A percentile compares a stretch with the other conserved stretches of the same genome.
Evolutionary conservation across 2,888 invertebrate genomes (phyloP).

Genomic region (Melanophora roralis): DNA sequence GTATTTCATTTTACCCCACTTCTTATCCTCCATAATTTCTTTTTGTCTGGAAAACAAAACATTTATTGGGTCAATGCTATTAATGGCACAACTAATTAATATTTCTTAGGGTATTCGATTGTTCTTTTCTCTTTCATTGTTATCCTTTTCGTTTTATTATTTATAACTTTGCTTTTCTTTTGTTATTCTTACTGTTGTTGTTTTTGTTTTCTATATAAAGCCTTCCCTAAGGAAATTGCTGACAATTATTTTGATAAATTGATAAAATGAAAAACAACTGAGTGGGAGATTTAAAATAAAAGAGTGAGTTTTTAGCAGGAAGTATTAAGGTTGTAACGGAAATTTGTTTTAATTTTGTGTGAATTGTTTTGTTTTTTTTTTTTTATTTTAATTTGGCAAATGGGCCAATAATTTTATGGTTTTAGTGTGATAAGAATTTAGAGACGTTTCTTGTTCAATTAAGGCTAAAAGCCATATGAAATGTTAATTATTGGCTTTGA

Average conservation of each 20-base stretch:
- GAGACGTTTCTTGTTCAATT: no score
- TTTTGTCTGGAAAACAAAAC: background rate
- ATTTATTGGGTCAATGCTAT: background rate
- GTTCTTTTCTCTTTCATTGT: background rate
- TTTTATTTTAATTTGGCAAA: background rate
- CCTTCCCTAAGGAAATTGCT: conserved; percentile 15
- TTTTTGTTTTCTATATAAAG: background rate
- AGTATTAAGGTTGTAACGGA: background rate
- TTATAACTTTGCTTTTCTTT: no score
- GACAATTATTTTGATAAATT: conserved; percentile 9
- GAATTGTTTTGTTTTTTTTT: conserved; percentile 1
- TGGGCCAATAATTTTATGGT: no score
- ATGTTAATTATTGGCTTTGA: no score
- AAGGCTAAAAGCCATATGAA: no score
- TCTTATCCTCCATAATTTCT: background rate
- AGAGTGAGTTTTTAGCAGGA: background rate
- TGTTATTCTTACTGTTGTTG: background rate
- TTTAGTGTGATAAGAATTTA: no score
- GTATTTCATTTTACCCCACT: background rate
- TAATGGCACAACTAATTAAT: background rate
- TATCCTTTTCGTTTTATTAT: background rate
- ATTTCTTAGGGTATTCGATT: background rate
- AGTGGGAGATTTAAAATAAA: background rate
- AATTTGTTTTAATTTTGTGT: background rate
- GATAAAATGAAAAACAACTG: background rate